Base-by-base conservation (phyloP, 2,113 vertebrate species). In the Hirundichthys speculiger region DNA sequence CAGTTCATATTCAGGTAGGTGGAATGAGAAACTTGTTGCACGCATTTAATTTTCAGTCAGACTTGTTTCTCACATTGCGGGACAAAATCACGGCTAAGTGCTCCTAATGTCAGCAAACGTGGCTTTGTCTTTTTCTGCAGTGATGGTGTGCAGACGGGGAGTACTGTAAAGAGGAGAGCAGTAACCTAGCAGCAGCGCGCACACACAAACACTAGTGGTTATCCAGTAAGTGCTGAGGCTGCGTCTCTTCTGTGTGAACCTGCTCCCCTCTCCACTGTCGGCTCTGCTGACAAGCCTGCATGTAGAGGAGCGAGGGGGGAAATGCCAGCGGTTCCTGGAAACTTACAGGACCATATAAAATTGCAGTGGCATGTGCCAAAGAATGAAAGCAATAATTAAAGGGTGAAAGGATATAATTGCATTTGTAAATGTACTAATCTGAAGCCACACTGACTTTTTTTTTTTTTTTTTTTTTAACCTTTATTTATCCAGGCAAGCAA, bases 151-250 rank as follows among this genome's bases (percentile, higher is more conserved):
- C 75, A 77, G 85, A 66, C 54, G 3, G 54, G 48, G 59, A 69
- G 38, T 64, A 61, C 77, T 60, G 49, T 64, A 62, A 78, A 79
- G 69, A 24, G 12, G 54, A 49, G 25, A 69, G 64, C 25, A 16
- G 83, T 84, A 83, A 60, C 85, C 79, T 79, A 86, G 77, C 83
- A 86, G 55, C 77, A 71, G 58, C 60, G 75, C 56, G 83, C 62
- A 80, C 75, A 86, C 70, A 87, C 80, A 20, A n/a, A 30, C 61
- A n/a, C 54, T 43, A n/a, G n/a, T n/a, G n/a, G 74, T 65, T 64
- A 52, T 70, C 68, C 40, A 47, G 41, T 16, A 39, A 74, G 21
- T 40, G 38, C 61, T 50, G 48, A 60, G 27, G 55, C 54, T 56
- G 51, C 14, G 38, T 25, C 61, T 61, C 45, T 15, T 27, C 54